Evolutionary conservation across 2,797 vertebrate species (phyloP).

Genomic region (Galago senegalensis): DNA sequence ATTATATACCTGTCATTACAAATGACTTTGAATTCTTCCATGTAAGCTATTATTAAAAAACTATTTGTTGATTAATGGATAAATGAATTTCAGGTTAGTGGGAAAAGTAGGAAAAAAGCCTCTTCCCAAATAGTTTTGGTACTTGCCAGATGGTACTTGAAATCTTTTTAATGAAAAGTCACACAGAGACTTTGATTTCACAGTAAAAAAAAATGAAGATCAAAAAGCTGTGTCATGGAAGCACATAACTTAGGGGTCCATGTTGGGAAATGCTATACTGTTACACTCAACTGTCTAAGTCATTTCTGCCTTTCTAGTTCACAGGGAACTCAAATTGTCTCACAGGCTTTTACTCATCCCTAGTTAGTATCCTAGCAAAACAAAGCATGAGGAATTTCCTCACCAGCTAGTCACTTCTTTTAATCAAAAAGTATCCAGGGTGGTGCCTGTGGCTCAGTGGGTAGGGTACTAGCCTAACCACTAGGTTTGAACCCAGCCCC

Average conservation of each 20-base stretch:
- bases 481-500: too few relatives aligned
- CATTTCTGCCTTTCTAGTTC: not conserved
- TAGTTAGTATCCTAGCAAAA: not conserved
- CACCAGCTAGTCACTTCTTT: not conserved
- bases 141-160: not conserved
- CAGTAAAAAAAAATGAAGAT: not conserved
- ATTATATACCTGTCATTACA: not conserved
- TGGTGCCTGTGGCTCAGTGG: too few relatives aligned
- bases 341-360: not conserved
- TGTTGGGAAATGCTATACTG: not conserved
- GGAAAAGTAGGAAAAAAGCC: not conserved
- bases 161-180: constrained; percentile 10
- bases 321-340: not conserved
- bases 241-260: not conserved
- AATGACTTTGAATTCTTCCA: not conserved
- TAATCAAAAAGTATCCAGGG: not conserved
- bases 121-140: not conserved
- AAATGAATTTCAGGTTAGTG: not conserved
- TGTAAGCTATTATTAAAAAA: not conserved
- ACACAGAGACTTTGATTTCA: not conserved
- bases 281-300: not conserved
- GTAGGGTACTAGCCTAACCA: too few relatives aligned
- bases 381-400: not conserved
- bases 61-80: not conserved
- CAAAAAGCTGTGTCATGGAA: not conserved